Percentiles rank a stretch among this genome's conserved stretches.
phyloP scores from a whole-genome alignment of 1,140 invertebrate genomes.

The Tenebrio molitor region DNA sequence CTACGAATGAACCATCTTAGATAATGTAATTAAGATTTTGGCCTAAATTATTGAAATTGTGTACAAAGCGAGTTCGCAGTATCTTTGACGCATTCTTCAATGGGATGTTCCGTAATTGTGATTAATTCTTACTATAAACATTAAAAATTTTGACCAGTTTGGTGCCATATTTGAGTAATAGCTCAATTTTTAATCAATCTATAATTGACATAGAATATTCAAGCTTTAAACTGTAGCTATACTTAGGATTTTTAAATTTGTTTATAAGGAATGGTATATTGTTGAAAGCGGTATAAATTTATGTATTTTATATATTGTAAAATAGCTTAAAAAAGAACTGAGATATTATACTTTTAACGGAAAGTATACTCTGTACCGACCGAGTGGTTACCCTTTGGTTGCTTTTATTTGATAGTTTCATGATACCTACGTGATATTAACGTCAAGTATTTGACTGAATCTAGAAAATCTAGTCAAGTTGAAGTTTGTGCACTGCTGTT shows the following conservation, averaged over 20 bases:
- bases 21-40: slow-evolving; percentile 28
- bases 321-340: slow-evolving; percentile 56
- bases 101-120: slow-evolving; percentile 66
- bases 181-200: slow-evolving; percentile 66
- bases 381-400: slow-evolving; percentile 52
- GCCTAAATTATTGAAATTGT: slow-evolving; percentile 42
- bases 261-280: slow-evolving; percentile 59
- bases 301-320: slow-evolving; percentile 61
- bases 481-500: slow-evolving; percentile 60
- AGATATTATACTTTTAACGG: slow-evolving; percentile 59
- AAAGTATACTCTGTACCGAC: slow-evolving; percentile 57
- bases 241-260: slow-evolving; percentile 62
- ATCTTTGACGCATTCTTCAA: slow-evolving; percentile 62
- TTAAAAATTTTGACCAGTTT: slow-evolving; percentile 64
- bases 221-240: slow-evolving; percentile 63
- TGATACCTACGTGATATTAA: slow-evolving; percentile 63
- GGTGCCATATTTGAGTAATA: slow-evolving; percentile 67
- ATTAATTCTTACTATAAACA: slow-evolving; percentile 52
- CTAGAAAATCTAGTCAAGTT: slow-evolving; percentile 57
- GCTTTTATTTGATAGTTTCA: slow-evolving; percentile 21
- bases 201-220: slow-evolving; percentile 60
- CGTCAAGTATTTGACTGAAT: slow-evolving; percentile 64
- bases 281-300: slow-evolving; percentile 59
- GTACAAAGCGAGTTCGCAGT: slow-evolving; percentile 45
- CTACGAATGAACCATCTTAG: slow-evolving; percentile 59